Evolutionary conservation across 2,113 vertebrate species (phyloP), one percentile per base, ranked within the genome.

Genomic region (Ictalurus furcatus): DNA sequence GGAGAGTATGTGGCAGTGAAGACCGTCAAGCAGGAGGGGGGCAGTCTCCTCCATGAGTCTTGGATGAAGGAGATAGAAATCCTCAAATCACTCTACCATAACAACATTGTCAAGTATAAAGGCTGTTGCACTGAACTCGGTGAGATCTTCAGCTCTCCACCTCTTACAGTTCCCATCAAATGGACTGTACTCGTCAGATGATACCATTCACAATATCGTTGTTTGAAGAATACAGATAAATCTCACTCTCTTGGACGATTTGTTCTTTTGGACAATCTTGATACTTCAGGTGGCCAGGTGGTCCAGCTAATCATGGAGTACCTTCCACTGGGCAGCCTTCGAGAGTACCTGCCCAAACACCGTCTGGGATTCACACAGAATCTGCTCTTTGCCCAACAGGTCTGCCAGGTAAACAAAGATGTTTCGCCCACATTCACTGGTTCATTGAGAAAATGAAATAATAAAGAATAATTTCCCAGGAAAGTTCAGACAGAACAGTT

Each of bases 301-400:
- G 95, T 99, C 84, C 97, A 98, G 93, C 96, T 99, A 1, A 97
- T 99, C 91, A 99, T 99, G 98, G 98, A 99, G 90, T 99, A 97
- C 80, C 95, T 99, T 28, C 98, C 98, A 0, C 93, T 97, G 54
- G 97, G 98, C n/a, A 98, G 97, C 93, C 96, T 99, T 78, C 93
- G 95, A 3, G 97, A 98, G 4, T 99, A 97, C 92, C 92, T 99
- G 52, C 95, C 96, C 54, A 96, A 96, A 85, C 95, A 96, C 88
- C 94, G 88, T 14, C 89, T 96, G 1, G 91, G 94, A 63, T 86
- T 96, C 83, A 93, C 95, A 0, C 97, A 97, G 91, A 95, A 96
- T 88, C 95, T 99, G 30, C 94, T 98, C 85, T 99, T 98, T 0
- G 97, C 97, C 37, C 96, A 96, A 92, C 98, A 99, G 94, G 98